Conservation (phyloP, 2,113 vertebrate genomes). For the Syngnathus scovelli region DNA sequence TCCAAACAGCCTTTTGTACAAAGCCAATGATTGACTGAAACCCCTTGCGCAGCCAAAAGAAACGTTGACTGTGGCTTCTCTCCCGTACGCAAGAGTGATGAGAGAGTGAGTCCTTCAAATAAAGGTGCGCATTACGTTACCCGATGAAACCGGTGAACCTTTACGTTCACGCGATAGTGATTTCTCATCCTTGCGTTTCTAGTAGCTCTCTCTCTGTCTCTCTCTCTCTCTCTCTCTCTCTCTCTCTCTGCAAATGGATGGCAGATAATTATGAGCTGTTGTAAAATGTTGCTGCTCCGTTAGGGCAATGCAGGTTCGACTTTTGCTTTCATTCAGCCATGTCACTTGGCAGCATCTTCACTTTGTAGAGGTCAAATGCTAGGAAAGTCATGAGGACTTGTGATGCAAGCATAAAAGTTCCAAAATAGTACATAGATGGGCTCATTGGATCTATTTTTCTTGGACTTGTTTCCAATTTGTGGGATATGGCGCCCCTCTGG, state of each 20-base stretch:
- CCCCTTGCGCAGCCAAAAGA: slow-evolving; percentile 1
- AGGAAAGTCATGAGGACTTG: neutral
- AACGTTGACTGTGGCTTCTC: neutral
- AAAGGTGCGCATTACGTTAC: neutral
- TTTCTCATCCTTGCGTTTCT: neutral
- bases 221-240: neutral
- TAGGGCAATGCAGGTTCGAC: neutral
- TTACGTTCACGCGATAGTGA: neutral
- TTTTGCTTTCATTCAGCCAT: neutral
- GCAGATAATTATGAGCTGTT: neutral
- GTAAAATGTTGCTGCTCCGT: neutral
- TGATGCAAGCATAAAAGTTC: neutral
- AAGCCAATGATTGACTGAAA: slow-evolving; percentile 63
- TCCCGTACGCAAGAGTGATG: neutral
- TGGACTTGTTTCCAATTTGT: neutral
- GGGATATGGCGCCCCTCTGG: neutral
- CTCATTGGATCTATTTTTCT: neutral
- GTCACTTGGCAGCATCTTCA: neutral
- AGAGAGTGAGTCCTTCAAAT: neutral
- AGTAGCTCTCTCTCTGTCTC: neutral
- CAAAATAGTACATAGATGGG: neutral
- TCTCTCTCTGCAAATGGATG: neutral
- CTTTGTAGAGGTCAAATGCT: neutral
- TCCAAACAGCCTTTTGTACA: slow-evolving; percentile 48
- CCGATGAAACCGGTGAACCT: neutral